These are phyloP conservation scores for Chloebia gouldiae DNA, from an alignment of 2,113 vertebrate species.

Conservation along the genomic window DNA sequence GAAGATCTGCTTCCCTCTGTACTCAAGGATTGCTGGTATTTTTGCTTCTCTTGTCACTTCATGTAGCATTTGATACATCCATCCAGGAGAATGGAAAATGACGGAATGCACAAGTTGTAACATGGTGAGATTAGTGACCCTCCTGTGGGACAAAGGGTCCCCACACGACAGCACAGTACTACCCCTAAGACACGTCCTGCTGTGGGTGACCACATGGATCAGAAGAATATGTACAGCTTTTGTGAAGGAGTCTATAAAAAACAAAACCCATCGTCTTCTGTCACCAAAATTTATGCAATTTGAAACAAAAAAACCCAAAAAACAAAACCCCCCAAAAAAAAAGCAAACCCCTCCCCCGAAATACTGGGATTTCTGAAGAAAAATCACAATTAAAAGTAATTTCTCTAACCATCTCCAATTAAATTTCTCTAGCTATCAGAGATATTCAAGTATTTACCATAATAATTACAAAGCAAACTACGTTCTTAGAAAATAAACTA, in stretches of 20 bases:
- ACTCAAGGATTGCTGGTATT: not conserved
- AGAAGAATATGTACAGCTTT: not conserved
- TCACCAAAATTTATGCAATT: not conserved
- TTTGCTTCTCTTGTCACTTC: not conserved
- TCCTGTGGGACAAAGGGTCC: not conserved
- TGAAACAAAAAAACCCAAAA: not conserved
- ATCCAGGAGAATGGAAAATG: not conserved
- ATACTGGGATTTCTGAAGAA: not conserved
- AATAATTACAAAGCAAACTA: not conserved
- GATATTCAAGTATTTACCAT: not conserved
- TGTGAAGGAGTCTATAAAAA: not conserved
- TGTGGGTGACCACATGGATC: not conserved
- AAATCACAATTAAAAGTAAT: not conserved
- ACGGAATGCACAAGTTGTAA: not conserved
- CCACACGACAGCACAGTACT: not conserved
- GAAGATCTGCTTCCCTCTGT: not conserved
- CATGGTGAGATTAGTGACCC: not conserved
- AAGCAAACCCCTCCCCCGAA: not conserved
- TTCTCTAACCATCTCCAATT: not conserved
- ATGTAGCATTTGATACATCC: not conserved
- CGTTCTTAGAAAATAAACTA: not conserved
- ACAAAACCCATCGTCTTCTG: not conserved
- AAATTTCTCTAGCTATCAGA: not conserved
- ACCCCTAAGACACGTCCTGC: not conserved
- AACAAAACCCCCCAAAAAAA: not conserved